Base-by-base conservation (phyloP, 2,797 vertebrate species). In the Margarornis squamiger region DNA sequence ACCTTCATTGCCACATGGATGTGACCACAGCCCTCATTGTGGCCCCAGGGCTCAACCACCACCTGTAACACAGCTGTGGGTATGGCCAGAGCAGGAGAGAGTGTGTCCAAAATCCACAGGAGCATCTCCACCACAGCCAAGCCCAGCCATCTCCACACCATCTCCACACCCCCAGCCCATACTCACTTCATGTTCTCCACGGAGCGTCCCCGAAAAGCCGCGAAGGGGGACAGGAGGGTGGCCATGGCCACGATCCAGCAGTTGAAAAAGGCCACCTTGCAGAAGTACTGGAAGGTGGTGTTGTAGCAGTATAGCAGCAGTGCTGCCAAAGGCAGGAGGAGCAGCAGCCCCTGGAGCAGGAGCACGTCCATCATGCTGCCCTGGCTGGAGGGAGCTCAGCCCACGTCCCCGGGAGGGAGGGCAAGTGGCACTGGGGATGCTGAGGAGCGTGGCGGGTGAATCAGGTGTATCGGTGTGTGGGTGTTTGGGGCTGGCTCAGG, bases 151-250 rank as follows among this genome's bases (percentile, higher is more conserved):
- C 39, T 45, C 20, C 34, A 21, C 12, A 51, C 6, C 59, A 20
- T 5, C 39, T 45, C 20, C 34, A 21, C 12, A 51, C 24, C n/a
- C 80, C 81, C 91, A 76, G 22, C n/a, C 52, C 4, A 0, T 59
- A 79, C 96, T 96, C 72, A 96, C 96, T 63, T 96, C 96, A 96
- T 96, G 57, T 96, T 95, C 78, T 96, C 68, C 78, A 92, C 92
- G 0, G 89, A 92, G 17, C 96, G 96, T 15, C 96, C 96, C 48
- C 92, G 51, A 46, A 93, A 2, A 63, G 91, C 87, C 0, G 7
- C 95, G 0, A 91, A 6, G 13, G 96, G 96, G 36, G 78, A 89
- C 67, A 96, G 78, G 34, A 96, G 29, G 23, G 89, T 96, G 78
- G 95, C 71, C 75, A 26, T 6, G 39, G 52, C 29, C 67, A 84